Percentiles rank a stretch among this genome's conserved stretches.
phyloP scores from a whole-genome alignment of 2,797 vertebrate species.

The Peromyscus melanophrys region DNA sequence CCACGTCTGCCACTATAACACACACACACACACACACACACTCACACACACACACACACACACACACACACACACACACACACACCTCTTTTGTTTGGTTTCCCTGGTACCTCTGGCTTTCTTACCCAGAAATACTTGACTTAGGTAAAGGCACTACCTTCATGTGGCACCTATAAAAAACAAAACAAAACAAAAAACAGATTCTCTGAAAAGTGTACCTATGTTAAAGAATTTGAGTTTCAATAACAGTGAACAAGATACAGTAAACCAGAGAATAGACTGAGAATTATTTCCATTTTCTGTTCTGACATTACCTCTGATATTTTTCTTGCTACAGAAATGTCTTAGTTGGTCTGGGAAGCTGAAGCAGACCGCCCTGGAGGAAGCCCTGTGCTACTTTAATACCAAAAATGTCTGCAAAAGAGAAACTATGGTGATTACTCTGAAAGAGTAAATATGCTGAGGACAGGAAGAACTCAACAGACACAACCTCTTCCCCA shows the following conservation, averaged over 20 bases:
- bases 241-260: not conserved
- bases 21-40: not conserved
- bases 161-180: not conserved
- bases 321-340: not conserved
- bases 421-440: not conserved
- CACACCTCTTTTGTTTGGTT: not conserved
- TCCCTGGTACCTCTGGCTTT: not conserved
- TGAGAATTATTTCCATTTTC: not conserved
- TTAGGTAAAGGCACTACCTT: not conserved
- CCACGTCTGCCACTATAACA: not conserved
- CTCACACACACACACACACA: not conserved
- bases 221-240: not conserved
- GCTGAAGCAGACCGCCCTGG: fast-evolving
- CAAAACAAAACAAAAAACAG: too few relatives aligned
- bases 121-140: not conserved
- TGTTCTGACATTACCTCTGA: not conserved
- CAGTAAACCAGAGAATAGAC: not conserved
- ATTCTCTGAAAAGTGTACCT: not conserved
- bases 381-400: not conserved
- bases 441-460: not conserved
- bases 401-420: not conserved
- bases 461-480: not conserved
- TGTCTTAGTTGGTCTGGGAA: not conserved
- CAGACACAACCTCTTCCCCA: not conserved
- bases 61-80: not conserved